Base-by-base conservation (phyloP, 1,140 invertebrate species). In the Achatina immaculata region DNA sequence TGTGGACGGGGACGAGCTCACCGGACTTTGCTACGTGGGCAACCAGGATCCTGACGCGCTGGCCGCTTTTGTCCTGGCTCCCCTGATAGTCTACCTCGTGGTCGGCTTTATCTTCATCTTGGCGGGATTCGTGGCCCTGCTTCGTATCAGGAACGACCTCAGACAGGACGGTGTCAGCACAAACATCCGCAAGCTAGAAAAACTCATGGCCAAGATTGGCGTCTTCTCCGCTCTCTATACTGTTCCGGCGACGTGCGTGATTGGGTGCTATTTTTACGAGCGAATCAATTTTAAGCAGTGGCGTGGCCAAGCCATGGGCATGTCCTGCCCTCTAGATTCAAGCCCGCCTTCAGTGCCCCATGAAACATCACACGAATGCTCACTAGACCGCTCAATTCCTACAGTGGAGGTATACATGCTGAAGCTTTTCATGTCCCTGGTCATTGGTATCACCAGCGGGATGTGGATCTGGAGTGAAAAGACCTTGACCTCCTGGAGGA, bases 1-100 rank as follows among this genome's bases (percentile, higher is more conserved):
- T 94, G 96, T 99, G 87, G 97, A 99, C 94, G 96, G 97, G 84
- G 98, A 99, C 91, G 94, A 98, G 73, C 93, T 99, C 21, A 98
- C 96, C 16, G 98, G 98, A 1, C 95, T 99, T 16, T 99, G 98
- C 90, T 98, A 97, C 89, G 96, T 99, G 34, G 98, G 98, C 6
- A 93, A 98, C 45, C 96, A 96, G 95, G 96, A 98, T 91, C 94
- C 95, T 0, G 94, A 95, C 85, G 95, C 96, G 0, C 92, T 98
- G 68, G 93, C 95, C 62, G 94, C 94, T 31, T 99, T 99, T 91
- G 95, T 99, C 0, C 92, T 99, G 62, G 94, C 94, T 7, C 98
- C 98, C 0, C 92, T 99, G 0, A 95, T 96, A 88, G 94, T 97
- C 11, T 99, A 99, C 91, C 94, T 99, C 28, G 93, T 96, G 1